These are phyloP conservation scores for Ophion ellenae DNA, from an alignment of 2,888 invertebrate genomes.

Conservation along the genomic window DNA sequence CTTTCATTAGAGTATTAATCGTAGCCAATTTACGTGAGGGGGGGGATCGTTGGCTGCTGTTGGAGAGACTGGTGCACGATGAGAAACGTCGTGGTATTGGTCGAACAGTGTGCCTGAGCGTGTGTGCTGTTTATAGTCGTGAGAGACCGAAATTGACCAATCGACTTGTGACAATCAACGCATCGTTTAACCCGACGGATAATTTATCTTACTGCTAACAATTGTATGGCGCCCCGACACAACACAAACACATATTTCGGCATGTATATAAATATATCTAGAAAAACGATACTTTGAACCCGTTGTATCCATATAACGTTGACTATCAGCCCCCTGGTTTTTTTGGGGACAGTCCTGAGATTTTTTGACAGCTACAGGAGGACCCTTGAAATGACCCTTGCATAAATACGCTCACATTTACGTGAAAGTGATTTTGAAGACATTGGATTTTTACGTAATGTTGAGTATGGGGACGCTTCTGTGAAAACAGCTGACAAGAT, in stretches of 20 bases:
- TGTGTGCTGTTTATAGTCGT: slow-evolving; percentile 22
- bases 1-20: slow-evolving; percentile 14
- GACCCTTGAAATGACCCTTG: too few species aligned
- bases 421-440: too few species aligned
- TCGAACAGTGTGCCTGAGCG: background rate
- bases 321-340: too few species aligned
- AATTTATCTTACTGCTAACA: slow-evolving; percentile 31
- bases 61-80: slow-evolving; percentile 19
- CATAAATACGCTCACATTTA: too few species aligned
- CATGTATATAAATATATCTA: too few species aligned
- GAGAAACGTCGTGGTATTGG: slow-evolving; percentile 13
- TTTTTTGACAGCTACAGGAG: too few species aligned
- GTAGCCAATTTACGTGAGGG: slow-evolving; percentile 31
- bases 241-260: background rate
- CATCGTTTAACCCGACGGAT: slow-evolving; percentile 40
- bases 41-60: slow-evolving; percentile 40
- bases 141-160: slow-evolving; percentile 35
- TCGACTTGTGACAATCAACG: slow-evolving; percentile 50
- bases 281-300: too few species aligned
- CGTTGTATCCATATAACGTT: too few species aligned
- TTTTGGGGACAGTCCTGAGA: too few species aligned
- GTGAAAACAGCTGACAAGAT: background rate
- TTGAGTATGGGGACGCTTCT: too few species aligned
- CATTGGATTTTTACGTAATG: too few species aligned
- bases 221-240: slow-evolving; percentile 36